These are phyloP conservation scores for Drosophila neonasuta DNA, from an alignment of 2,888 invertebrate genomes.

Conservation along the genomic window DNA sequence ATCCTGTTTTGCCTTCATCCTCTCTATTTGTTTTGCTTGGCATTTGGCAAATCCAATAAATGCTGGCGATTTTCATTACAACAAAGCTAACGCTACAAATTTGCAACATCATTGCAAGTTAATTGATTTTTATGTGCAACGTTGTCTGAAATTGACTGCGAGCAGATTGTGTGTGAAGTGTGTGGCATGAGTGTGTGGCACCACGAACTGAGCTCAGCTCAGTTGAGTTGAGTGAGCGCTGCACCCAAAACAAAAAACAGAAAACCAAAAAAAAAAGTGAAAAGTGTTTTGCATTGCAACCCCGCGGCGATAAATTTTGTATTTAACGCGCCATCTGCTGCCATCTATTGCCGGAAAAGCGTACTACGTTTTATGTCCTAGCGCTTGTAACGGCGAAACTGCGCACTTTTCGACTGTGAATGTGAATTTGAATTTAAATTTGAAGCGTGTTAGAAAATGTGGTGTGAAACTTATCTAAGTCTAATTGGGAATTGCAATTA, in stretches of 20 bases:
- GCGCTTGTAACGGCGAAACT: conserved; percentile 19
- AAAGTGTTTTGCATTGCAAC: conserved; percentile 32
- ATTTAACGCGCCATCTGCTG: conserved; percentile 20
- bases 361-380: conserved; percentile 29
- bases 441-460: conserved; percentile 55
- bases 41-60: conserved; percentile 71
- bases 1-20: conserved; percentile 8
- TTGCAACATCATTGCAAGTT: conserved; percentile 71
- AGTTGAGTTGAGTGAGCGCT: background rate
- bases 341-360: conserved; percentile 46
- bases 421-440: conserved; percentile 53
- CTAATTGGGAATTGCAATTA: background rate
- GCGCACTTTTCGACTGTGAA: conserved; percentile 8
- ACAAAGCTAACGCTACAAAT: conserved; percentile 37
- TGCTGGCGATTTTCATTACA: conserved; percentile 57
- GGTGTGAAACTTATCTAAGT: conserved; percentile 59
- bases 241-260: background rate
- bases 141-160: conserved; percentile 24
- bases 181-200: background rate
- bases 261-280: background rate
- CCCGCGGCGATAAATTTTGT: conserved; percentile 23
- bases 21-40: conserved; percentile 36
- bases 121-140: conserved; percentile 74
- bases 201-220: background rate
- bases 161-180: background rate